Evolutionary conservation across 2,797 vertebrate species (phyloP).

Genomic region (Girardinus metallicus): DNA sequence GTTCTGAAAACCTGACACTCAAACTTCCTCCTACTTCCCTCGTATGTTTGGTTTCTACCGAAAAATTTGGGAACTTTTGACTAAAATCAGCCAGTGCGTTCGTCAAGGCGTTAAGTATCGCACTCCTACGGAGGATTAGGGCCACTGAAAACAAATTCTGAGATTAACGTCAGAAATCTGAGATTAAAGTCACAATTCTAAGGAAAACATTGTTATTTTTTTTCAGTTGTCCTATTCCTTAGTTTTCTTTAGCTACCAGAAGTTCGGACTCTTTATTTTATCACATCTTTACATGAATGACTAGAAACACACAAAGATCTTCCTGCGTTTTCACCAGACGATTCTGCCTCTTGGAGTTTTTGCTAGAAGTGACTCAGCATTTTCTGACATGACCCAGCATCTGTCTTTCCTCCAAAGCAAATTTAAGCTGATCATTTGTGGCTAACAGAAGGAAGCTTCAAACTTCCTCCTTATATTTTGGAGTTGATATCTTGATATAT

Average conservation of each 20-base stretch:
- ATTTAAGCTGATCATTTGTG: background rate
- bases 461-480: background rate
- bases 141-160: no score
- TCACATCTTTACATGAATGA: background rate
- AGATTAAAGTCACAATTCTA: no score
- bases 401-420: background rate
- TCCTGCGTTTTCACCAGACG: background rate
- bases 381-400: background rate
- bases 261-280: background rate
- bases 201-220: no score
- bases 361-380: background rate
- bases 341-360: background rate
- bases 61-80: background rate
- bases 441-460: background rate
- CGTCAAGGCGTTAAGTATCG: background rate
- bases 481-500: background rate
- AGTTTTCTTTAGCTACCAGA: background rate
- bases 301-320: background rate
- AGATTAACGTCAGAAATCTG: no score
- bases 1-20: background rate
- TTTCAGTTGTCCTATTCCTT: no score
- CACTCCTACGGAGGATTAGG: no score
- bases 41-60: background rate
- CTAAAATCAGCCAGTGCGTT: background rate
- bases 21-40: background rate